Evolutionary conservation across 2,888 invertebrate genomes (phyloP).

Genomic region (Nebria salina): DNA sequence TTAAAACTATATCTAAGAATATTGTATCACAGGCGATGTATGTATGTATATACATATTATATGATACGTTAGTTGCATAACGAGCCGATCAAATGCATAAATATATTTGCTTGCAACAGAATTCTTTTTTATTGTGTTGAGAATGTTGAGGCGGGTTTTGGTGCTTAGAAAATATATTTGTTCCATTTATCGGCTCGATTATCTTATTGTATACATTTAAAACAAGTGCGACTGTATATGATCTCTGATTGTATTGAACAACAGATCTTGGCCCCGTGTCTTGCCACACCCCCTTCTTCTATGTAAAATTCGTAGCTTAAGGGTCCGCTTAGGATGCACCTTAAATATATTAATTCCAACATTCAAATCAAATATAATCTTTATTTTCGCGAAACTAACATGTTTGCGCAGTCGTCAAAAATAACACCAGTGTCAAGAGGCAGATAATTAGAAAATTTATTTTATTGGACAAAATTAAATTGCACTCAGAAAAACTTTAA

Average conservation of each 20-base stretch:
- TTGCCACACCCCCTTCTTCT: constrained; percentile 43
- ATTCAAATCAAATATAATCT: not conserved
- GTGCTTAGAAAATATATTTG: not conserved
- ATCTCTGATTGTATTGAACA: constrained; percentile 44
- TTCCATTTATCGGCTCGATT: not conserved
- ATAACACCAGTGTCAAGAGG: not conserved
- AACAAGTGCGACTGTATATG: constrained; percentile 40
- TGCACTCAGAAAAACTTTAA: no score
- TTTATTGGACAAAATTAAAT: no score
- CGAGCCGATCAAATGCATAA: not conserved
- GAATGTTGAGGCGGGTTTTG: not conserved
- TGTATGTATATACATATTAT: not conserved
- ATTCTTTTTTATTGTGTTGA: not conserved
- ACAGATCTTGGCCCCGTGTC: constrained; percentile 40
- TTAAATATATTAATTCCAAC: constrained; percentile 4
- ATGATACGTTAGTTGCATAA: not conserved
- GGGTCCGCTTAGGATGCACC: constrained; percentile 16
- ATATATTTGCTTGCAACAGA: not conserved
- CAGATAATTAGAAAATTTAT: no score
- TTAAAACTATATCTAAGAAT: not conserved
- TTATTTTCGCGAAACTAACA: not conserved
- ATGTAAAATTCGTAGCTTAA: constrained; percentile 45
- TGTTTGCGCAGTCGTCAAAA: not conserved
- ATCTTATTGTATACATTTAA: constrained; percentile 27
- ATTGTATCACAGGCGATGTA: not conserved